Evolutionary conservation across 2,888 invertebrate species (phyloP), one percentile per base, ranked within the genome.

Genomic region (Leptothorax acervorum): DNA sequence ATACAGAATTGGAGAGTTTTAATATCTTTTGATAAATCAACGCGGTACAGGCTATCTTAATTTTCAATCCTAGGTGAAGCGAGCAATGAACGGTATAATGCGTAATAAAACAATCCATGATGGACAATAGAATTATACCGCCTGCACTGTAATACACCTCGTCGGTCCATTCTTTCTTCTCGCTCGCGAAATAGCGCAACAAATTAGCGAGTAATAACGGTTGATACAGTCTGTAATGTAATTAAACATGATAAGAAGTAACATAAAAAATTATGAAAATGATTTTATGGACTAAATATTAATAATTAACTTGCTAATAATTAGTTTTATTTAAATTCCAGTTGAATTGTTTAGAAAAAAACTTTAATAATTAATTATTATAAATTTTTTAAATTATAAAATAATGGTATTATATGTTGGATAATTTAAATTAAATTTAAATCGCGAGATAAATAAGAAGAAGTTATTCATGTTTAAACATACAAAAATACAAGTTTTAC

Each of bases 11-110:
- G 82, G 97, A 97, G 88, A 98, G 95, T 42, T 96, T 96, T 48
- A 98, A 95, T 11, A 97, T 95, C 96, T 98, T 98, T 93, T 97
- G 96, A 92, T 97, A 97, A 82, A 98, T 95, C 0, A 98, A 95
- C 0, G 97, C 96, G 84, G 97, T 97, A 84, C 97, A 96, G 0
- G 96, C 97, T 0, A 97, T 96, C 28, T 97, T 95, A 42, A 97
- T 95, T 93, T 97, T 96, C 96, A 97, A 96, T 12, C 97, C 97
- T 89, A 97, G 95, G 79, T 97, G 96, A 53, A 97, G 95, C 0
- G 97, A 94, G 88, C 95, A 96, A 82, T 97, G 95, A 91, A 97
- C 95, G 93, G 96, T 96, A 0, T 97, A 97, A 92, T 98, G 96
- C 85, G 95, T 95, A 11, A 95, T 90, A 9, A 96, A 82, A 45